A percentile compares a stretch with the other conserved stretches of the same genome.
phyloP scores from a whole-genome alignment of 2,113 vertebrate genomes.

The Engraulis encrasicolus region DNA sequence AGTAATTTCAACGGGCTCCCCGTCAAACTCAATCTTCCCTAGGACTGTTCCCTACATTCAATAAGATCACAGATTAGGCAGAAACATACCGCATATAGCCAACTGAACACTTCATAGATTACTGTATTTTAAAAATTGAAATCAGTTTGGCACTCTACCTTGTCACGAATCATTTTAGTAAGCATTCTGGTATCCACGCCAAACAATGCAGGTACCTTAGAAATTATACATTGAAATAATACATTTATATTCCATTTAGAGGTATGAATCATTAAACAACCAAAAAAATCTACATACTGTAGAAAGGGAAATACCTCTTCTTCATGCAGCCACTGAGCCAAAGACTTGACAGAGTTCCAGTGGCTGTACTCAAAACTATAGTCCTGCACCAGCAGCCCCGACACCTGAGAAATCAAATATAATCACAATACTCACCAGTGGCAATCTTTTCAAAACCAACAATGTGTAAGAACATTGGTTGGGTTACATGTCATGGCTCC shows the following conservation, averaged over 20 bases:
- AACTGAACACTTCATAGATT: neutral
- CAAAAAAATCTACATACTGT: neutral
- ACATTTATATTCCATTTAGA: neutral
- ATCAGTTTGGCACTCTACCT: slow-evolving; percentile 71
- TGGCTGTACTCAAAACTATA: slow-evolving; percentile 91
- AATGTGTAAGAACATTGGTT: neutral
- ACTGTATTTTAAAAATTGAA: neutral
- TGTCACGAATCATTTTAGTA: slow-evolving; percentile 90
- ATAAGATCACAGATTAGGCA: neutral
- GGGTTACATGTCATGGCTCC: slow-evolving; percentile 3
- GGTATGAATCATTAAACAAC: neutral
- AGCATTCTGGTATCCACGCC: slow-evolving; percentile 96
- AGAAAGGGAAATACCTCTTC: slow-evolving; percentile 79
- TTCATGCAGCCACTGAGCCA: slow-evolving; percentile 88
- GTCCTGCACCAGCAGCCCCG: slow-evolving; percentile 89
- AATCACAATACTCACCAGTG: slow-evolving; percentile 4
- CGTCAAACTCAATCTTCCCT: slow-evolving; percentile 97
- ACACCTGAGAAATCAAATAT: slow-evolving; percentile 76
- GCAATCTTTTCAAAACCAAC: neutral
- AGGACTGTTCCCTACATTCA: slow-evolving; percentile 85
- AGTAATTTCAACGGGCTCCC: slow-evolving; percentile 83
- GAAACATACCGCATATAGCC: neutral
- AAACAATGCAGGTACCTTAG: slow-evolving; percentile 90
- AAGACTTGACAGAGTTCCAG: slow-evolving; percentile 88
- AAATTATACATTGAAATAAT: neutral